Base-by-base conservation (phyloP, 1,140 invertebrate genomes). In the Sinonovacula constricta region DNA sequence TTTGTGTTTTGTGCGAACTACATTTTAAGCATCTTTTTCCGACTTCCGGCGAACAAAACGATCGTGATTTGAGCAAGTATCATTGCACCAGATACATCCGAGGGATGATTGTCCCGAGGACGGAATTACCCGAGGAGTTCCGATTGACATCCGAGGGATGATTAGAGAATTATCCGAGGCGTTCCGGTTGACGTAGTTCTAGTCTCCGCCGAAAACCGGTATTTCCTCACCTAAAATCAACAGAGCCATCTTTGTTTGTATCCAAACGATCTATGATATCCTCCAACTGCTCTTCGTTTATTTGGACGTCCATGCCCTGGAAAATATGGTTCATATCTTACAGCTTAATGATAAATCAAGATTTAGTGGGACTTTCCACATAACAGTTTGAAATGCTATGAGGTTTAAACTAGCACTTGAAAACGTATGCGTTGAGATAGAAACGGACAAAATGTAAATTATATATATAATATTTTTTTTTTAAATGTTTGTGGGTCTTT, bases 201-300 rank as follows among this genome's bases (percentile, higher is more conserved):
- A n/a, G n/a, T n/a, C n/a, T n/a, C n/a, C n/a, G n/a, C n/a, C n/a
- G n/a, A n/a, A n/a, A n/a, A n/a, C n/a, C n/a, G n/a, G n/a, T n/a
- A n/a, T n/a, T n/a, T n/a, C n/a, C n/a, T 78, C 66, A 87, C 86
- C 80, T 79, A 68, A 80, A 87, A 59, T 87, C 85, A 22, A 86
- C 83, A 33, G 75, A 80, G 14, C 86, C 86, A 53, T 86, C 84
- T 24, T 68, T 59, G 34, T 87, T 82, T 22, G 45, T 80, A 57
- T 88, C 86, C 34, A 88, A 60, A n/a, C 69, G 66, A 0, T 75
- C 24, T 28, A 88, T 68, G 3, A 86, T 57, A 26, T 66, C 68
- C 24, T 83, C 80, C 26, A 87, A 80, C 39, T 87, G 82, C 31
- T 84, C 78, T 28, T 86, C 77, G 30, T 59, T 74, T 28, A 86